These are phyloP conservation scores for Pteropus rufus DNA, from an alignment of 2,797 vertebrate genomes.

Conservation along the genomic window DNA sequence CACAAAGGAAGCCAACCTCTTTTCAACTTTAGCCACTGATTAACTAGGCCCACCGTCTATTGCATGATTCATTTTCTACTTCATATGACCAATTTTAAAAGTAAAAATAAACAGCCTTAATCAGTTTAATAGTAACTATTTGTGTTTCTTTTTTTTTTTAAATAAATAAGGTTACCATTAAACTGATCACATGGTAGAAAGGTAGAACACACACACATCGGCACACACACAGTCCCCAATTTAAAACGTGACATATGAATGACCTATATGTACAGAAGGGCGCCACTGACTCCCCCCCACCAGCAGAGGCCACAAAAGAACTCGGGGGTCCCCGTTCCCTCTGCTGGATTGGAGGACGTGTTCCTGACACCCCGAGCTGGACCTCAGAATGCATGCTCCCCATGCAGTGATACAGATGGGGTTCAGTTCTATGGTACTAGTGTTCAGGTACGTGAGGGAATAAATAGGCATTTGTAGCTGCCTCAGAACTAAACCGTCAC, in stretches of 20 bases:
- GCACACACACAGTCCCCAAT: slow-evolving; percentile 49
- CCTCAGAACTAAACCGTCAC: slow-evolving; percentile 67
- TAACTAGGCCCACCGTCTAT: slow-evolving; percentile 50
- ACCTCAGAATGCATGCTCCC: slow-evolving; percentile 61
- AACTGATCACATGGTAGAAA: slow-evolving; percentile 69
- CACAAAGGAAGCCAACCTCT: slow-evolving; percentile 66
- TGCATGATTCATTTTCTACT: slow-evolving; percentile 53
- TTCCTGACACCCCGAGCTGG: not conserved
- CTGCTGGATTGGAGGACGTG: not conserved
- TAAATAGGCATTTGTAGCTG: slow-evolving; percentile 71
- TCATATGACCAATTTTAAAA: slow-evolving; percentile 65
- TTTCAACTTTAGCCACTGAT: slow-evolving; percentile 65
- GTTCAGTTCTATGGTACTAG: slow-evolving; percentile 61
- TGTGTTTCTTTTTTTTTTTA: slow-evolving; percentile 68
- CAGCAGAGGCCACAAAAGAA: not conserved
- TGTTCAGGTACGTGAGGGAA: slow-evolving; percentile 61
- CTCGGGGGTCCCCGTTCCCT: not conserved
- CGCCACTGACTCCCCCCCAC: not conserved
- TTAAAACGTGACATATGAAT: slow-evolving; percentile 39
- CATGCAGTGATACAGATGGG: not conserved
- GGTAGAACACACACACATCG: slow-evolving; percentile 51
- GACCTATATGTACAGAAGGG: slow-evolving; percentile 67
- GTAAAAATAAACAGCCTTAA: slow-evolving; percentile 72
- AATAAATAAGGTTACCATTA: slow-evolving; percentile 79
- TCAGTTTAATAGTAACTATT: slow-evolving; percentile 73